Conservation (phyloP, 2,797 vertebrate genomes). For the Harpagifer antarcticus region DNA sequence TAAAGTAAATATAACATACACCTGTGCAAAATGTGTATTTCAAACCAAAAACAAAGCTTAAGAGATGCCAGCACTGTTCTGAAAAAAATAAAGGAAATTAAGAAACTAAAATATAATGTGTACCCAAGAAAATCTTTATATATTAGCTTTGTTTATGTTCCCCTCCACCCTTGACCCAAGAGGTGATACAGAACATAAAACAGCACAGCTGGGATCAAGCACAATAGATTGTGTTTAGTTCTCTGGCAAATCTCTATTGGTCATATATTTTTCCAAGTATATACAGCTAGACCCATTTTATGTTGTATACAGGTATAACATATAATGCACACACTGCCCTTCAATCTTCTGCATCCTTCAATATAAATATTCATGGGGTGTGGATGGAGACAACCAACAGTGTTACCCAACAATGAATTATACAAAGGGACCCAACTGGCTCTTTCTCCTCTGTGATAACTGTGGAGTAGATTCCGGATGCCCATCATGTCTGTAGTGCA, state of each 20-base stretch:
- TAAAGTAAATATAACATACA: slow-evolving; percentile 46
- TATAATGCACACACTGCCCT: slow-evolving; percentile 45
- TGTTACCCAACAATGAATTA: slow-evolving; percentile 53
- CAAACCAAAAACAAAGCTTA: slow-evolving; percentile 38
- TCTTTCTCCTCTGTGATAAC: slow-evolving; percentile 35
- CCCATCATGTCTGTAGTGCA: slow-evolving; percentile 56
- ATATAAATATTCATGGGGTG: slow-evolving; percentile 55
- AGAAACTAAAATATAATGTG: slow-evolving; percentile 30
- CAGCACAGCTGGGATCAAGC: slow-evolving; percentile 29
- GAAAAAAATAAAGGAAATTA: slow-evolving; percentile 27
- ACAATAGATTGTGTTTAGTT: slow-evolving; percentile 33
- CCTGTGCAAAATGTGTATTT: slow-evolving; percentile 60
- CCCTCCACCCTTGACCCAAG: slow-evolving; percentile 46
- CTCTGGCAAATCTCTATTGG: slow-evolving; percentile 50
- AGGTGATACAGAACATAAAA: slow-evolving; percentile 45
- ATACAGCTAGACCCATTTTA: slow-evolving; percentile 56
- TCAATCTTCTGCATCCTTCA: slow-evolving; percentile 53
- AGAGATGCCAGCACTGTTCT: slow-evolving; percentile 32
- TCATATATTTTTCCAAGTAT: slow-evolving; percentile 50
- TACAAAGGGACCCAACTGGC: slow-evolving; percentile 33
- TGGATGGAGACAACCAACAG: slow-evolving; percentile 51
- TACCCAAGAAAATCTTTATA: slow-evolving; percentile 66
- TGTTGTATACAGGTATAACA: slow-evolving; percentile 51
- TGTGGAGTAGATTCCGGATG: slow-evolving; percentile 43
- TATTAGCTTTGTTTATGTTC: slow-evolving; percentile 71